phyloP scores from a whole-genome alignment of 2,797 vertebrate genomes.

The Neopelma chrysocephalum region DNA sequence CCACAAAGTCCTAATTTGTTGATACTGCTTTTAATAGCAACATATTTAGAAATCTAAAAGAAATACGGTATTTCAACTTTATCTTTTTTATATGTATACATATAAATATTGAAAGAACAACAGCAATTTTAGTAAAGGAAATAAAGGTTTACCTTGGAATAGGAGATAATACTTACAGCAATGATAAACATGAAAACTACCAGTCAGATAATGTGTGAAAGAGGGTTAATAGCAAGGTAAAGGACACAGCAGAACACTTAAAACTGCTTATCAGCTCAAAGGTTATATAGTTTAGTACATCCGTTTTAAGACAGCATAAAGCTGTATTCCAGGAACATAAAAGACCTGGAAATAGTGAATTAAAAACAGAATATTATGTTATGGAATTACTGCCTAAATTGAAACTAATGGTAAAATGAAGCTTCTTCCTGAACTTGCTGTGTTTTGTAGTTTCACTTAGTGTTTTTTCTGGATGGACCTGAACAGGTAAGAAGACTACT shows the following conservation, averaged over 20 bases:
- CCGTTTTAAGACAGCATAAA: background rate
- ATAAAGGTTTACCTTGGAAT: background rate
- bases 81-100: background rate
- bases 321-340: background rate
- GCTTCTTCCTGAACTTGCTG: background rate
- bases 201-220: background rate
- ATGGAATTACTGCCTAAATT: background rate
- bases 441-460: accelerated
- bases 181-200: background rate
- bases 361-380: background rate
- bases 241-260: background rate
- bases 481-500: background rate
- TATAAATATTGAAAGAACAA: background rate
- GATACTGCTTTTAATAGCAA: background rate
- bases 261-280: background rate
- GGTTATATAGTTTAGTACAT: background rate
- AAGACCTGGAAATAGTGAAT: background rate
- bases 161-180: background rate
- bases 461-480: background rate
- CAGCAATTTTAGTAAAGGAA: background rate
- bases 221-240: background rate
- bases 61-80: background rate
- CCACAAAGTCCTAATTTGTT: background rate
- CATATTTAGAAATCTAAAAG: background rate
- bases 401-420: background rate